phyloP scores from a whole-genome alignment of 2,113 vertebrate species.

The Rhinoderma darwinii region DNA sequence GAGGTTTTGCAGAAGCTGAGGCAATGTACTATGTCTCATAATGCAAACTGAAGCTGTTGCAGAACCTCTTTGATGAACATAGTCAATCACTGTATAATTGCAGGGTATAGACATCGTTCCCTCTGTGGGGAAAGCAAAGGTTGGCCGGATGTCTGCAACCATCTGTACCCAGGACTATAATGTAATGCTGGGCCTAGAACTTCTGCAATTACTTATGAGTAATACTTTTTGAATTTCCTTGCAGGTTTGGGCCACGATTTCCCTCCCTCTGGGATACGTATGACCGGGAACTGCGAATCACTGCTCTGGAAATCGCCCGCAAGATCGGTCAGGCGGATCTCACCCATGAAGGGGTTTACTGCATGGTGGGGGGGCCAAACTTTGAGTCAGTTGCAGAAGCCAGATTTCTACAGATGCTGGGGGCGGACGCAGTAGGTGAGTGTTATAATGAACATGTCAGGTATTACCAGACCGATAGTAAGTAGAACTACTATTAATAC shows the following conservation, averaged over 20 bases:
- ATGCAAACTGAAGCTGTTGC: too few species aligned
- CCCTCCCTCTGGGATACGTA: conserved; percentile 79
- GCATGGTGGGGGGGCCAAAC: conserved; percentile 81
- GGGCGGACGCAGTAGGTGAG: conserved; percentile 81
- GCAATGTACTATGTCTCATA: too few species aligned
- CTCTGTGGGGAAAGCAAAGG: too few species aligned
- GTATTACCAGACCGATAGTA: neutral
- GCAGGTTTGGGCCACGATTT: conserved; percentile 82
- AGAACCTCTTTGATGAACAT: neutral
- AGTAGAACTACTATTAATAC: too few species aligned
- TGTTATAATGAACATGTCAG: neutral
- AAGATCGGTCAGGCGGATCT: conserved; percentile 66
- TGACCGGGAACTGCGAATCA: conserved; percentile 70
- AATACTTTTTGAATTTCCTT: neutral
- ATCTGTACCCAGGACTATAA: too few species aligned
- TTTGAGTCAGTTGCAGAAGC: conserved; percentile 81
- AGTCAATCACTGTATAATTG: neutral
- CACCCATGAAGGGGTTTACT: conserved; percentile 78
- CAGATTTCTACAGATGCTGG: conserved; percentile 73
- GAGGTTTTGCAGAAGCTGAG: neutral
- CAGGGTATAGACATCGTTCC: too few species aligned
- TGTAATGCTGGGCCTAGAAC: too few species aligned
- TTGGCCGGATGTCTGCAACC: too few species aligned
- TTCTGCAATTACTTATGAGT: too few species aligned
- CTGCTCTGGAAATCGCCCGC: conserved; percentile 73